Base-by-base conservation (phyloP, 2,888 invertebrate species). In the Caenorhabditis auriculariae region DNA sequence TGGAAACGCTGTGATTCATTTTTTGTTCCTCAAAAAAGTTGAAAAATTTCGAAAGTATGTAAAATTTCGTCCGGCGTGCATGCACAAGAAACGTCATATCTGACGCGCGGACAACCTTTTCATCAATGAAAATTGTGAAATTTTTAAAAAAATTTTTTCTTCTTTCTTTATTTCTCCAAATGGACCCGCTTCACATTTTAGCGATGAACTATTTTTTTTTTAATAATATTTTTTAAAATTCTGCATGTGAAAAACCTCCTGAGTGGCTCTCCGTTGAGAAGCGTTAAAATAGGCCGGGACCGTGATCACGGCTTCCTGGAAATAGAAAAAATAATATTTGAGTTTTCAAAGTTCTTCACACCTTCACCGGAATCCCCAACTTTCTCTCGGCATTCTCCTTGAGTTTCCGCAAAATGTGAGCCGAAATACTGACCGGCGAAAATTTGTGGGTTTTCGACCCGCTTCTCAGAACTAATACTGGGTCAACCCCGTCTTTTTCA, bases 271-370 rank as follows among this genome's bases (percentile, higher is more conserved):
- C 27, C 60, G 32, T 41, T 66, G 66, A 0, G 59, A 29, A 2
- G 59, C 58, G n/a, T 52, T 59, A 37, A 66, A 66, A 35, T 66
- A 62, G 1, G 61, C 66, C 2, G 66, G 66, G 15, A 66, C 66
- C 7, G 66, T 66, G 12, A 66, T 58, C 12, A 66, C 66, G 7
- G 66, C 66, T 26, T 37, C 46, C 7, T 52, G n/a, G n/a, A 26
- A 29, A 21, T 12, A 24, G 28, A 5, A 54, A 17, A 2, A 5
- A 5, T 9, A 7, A 39, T 9, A 7, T 39, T 15, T 19, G n/a
- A 39, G 17, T 21, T 21, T 17, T 21, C 9, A 43, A 12, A 9
- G 21, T 26, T 21, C 23, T 21, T 21, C 23, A 9, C 43, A 15
- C 6, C 24, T 51, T 47, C 21, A 61, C 57, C n/a, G 43, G 42